These are phyloP conservation scores for Antechinus flavipes DNA, from an alignment of 2,113 vertebrate species.

Conservation along the genomic window DNA sequence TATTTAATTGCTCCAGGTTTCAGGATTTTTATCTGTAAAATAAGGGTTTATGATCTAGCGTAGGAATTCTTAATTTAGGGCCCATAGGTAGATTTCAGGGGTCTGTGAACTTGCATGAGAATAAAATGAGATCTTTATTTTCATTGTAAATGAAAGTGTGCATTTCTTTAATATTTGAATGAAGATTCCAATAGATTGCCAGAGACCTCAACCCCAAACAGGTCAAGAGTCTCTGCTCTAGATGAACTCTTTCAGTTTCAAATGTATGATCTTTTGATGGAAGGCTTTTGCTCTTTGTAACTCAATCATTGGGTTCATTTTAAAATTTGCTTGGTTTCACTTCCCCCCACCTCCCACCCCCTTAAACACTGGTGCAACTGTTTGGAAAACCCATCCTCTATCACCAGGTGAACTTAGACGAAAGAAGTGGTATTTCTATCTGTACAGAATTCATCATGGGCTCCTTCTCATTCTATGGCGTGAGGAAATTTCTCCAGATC, in stretches of 20 bases:
- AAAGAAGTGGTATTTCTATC: neutral
- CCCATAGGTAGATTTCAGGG: neutral
- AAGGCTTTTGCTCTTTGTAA: neutral
- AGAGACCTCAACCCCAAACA: neutral
- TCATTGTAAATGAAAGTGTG: neutral
- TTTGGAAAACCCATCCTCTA: neutral
- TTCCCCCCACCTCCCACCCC: neutral
- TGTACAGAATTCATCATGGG: neutral
- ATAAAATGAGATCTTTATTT: neutral
- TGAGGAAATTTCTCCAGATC: conserved; percentile 26
- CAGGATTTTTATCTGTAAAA: neutral
- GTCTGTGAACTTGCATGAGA: neutral
- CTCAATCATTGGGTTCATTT: neutral
- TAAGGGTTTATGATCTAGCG: neutral
- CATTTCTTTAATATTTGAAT: neutral
- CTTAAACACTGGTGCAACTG: neutral
- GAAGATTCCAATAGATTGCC: neutral
- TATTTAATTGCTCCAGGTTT: neutral
- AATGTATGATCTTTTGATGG: neutral
- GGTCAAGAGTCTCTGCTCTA: neutral
- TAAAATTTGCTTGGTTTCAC: neutral
- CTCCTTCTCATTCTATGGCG: neutral
- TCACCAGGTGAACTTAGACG: neutral
- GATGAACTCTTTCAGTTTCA: neutral
- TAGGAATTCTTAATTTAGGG: neutral